Percentiles rank a stretch among this genome's conserved stretches.
Evolutionary conservation across 2,113 vertebrate genomes (phyloP).

Genomic region (Rhinichthys klamathensis): DNA sequence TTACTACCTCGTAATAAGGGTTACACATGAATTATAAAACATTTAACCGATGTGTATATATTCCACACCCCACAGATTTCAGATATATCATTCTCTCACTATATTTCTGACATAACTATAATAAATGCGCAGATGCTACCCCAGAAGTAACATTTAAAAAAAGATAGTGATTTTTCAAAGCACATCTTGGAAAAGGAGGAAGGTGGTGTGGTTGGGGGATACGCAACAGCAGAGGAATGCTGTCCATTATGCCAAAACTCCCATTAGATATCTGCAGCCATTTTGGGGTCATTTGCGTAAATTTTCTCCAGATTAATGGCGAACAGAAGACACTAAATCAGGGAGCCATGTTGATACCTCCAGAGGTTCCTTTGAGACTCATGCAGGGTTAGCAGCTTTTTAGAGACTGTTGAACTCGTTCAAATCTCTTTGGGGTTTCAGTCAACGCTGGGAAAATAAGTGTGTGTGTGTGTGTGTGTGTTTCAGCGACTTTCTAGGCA

Average conservation of each 20-base stretch:
- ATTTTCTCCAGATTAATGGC: conserved; percentile 68
- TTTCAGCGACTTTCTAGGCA: conserved; percentile 7
- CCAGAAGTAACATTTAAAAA: conserved; percentile 11
- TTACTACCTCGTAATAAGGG: too few species aligned
- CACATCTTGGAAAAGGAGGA: conserved; percentile 11
- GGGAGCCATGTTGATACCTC: conserved; percentile 60
- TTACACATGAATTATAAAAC: conserved; percentile 1
- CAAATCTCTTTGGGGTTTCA: conserved; percentile 61
- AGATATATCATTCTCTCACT: background rate
- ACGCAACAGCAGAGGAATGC: conserved; percentile 49
- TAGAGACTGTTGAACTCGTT: conserved; percentile 72
- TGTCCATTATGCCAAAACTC: conserved; percentile 54
- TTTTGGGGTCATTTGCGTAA: conserved; percentile 64
- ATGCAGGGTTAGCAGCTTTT: conserved; percentile 58
- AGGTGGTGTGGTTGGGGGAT: background rate
- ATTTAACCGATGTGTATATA: background rate
- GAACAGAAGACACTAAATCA: conserved; percentile 72
- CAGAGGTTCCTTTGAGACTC: conserved; percentile 58
- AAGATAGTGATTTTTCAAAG: conserved; percentile 29
- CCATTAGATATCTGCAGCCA: conserved; percentile 57
- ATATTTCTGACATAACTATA: conserved; percentile 16
- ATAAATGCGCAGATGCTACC: conserved; percentile 26
- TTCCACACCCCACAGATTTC: background rate
- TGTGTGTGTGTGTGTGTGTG: conserved; percentile 11
- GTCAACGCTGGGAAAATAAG: conserved; percentile 30